Evolutionary conservation across 2,113 vertebrate genomes (phyloP).

Genomic region (Merops nubicus): DNA sequence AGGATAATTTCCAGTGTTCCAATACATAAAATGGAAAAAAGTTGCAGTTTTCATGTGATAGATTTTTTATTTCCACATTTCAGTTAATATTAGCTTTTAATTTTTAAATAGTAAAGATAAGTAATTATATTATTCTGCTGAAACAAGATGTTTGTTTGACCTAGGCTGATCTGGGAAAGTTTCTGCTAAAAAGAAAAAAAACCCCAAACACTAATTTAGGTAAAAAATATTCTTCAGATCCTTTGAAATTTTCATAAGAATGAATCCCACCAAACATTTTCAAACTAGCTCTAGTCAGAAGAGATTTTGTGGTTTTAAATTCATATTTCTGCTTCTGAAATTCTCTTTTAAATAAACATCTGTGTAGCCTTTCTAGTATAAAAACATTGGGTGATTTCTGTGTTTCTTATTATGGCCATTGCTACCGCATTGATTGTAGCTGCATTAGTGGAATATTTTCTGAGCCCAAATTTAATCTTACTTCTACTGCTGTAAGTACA

Average conservation of each 20-base stretch:
- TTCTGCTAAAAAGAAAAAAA: neutral
- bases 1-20: neutral
- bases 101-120: neutral
- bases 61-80: neutral
- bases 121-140: neutral
- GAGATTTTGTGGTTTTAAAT: neutral
- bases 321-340: neutral
- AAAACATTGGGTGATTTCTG: accelerated
- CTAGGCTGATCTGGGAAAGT: neutral
- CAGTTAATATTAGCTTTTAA: neutral
- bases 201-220: neutral
- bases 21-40: neutral
- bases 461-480: neutral
- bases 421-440: neutral
- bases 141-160: neutral
- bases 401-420: neutral
- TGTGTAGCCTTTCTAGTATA: neutral
- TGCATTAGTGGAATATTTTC: neutral
- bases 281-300: neutral
- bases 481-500: neutral
- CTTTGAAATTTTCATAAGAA: neutral
- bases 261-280: neutral
- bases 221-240: neutral
- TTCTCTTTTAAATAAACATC: neutral
- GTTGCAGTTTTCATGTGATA: neutral